Base-by-base conservation (phyloP, 2,113 vertebrate genomes). In the Dendrocopos noguchii region DNA sequence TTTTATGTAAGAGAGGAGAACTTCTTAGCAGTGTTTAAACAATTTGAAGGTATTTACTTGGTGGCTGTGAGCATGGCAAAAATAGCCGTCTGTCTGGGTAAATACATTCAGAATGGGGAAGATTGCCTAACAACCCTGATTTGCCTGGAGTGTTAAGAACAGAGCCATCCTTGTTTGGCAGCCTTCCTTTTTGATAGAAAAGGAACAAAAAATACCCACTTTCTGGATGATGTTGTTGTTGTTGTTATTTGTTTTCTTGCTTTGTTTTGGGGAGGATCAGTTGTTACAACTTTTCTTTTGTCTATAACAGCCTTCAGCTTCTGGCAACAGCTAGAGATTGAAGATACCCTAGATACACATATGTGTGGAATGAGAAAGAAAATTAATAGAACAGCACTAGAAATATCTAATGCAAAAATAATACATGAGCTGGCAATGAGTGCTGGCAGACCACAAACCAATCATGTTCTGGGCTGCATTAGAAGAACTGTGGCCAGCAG, bases 161-260 rank as follows among this genome's bases (percentile, higher is more conserved):
- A 0, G 14, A n/a, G n/a, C 20, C 63, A 29, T 42, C 31, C 6
- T 1, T 7, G 3, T 18, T 50, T 34, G 13, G 15, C 10, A 34
- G 6, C 2, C 31, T 55, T 70, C 34, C 18, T 72, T 21, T 46
- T 70, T 13, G 8, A 28, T 53, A 31, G 29, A 70, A n/a, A 20
- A 28, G 50, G 22, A 52, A 52, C 50, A 52, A 24, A 52, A 24
- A 52, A 52, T 12, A 52, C 24, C 11, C 22, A 52, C 50, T 52
- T 22, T 24, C 50, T 52, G 22, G 12, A 25, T 52, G 39, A 4
- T 39, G 39, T 11, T 39, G 39, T 39, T 39, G 39, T 52, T 25
- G 7, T 13, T 20, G 10, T 22, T 12, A 4, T 25, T 52, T 52
- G 3, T 52, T 47, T 47, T 9, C 9, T 47, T 47, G 19, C 20